Conservation (phyloP, 2,113 vertebrate species). For the Holacanthus passer region DNA sequence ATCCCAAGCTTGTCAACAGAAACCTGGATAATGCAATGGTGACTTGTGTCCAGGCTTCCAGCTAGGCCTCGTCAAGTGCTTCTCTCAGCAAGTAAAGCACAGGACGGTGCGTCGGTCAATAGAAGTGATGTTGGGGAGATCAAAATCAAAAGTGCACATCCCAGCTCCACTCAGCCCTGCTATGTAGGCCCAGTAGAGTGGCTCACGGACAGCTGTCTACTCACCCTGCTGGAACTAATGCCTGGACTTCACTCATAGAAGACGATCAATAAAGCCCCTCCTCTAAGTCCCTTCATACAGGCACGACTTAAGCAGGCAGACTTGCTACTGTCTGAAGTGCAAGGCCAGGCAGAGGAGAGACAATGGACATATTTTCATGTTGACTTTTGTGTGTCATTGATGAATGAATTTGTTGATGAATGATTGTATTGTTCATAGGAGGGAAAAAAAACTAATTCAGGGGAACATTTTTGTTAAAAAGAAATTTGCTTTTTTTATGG, state of each 20-base stretch:
- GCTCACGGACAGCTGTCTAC: constrained; percentile 79
- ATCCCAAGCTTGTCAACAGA: constrained; percentile 76
- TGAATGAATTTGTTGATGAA: constrained; percentile 25
- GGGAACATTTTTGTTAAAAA: constrained; percentile 67
- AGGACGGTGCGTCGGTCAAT: constrained; percentile 79
- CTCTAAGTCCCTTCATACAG: constrained; percentile 79
- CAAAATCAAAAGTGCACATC: constrained; percentile 84
- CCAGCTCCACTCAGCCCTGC: constrained; percentile 80
- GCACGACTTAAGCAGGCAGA: constrained; percentile 74
- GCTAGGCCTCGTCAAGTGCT: constrained; percentile 69
- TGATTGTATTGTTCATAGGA: constrained; percentile 52
- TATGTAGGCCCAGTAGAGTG: constrained; percentile 78
- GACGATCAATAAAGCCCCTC: constrained; percentile 81
- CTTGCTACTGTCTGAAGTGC: constrained; percentile 70
- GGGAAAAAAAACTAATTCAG: constrained; percentile 45
- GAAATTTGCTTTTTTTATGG: constrained; percentile 58
- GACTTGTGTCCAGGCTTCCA: constrained; percentile 65
- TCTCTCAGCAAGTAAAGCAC: constrained; percentile 74
- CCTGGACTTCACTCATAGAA: constrained; percentile 81
- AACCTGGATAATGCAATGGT: constrained; percentile 67
- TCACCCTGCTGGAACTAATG: constrained; percentile 84
- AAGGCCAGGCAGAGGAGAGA: constrained; percentile 35
- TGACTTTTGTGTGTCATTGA: constrained; percentile 54
- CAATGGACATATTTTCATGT: constrained; percentile 54
- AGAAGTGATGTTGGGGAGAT: constrained; percentile 81